Conservation (phyloP, 1,140 invertebrate genomes). For the Yoshiicerus persimilis region DNA sequence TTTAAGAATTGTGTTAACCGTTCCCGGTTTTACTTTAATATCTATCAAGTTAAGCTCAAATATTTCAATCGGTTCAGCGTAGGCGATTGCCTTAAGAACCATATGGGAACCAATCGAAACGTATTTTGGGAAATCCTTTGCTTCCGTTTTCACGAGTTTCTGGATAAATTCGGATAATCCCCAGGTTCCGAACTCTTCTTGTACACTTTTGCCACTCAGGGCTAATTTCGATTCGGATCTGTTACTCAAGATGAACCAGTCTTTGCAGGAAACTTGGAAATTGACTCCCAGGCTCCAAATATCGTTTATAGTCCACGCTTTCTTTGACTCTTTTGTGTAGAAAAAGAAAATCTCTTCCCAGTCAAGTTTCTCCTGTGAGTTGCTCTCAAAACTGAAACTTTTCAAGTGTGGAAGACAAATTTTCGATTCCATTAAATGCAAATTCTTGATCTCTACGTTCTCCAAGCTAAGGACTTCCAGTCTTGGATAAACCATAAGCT, state of each 20-base stretch:
- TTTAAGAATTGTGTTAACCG: not conserved
- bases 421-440: not conserved
- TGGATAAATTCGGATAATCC: not conserved
- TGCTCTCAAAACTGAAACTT: not conserved
- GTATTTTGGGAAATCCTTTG: not conserved
- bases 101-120: not conserved
- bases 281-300: not conserved
- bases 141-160: not conserved
- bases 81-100: not conserved
- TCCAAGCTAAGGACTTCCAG: not conserved
- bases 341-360: conserved; percentile 7
- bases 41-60: not conserved
- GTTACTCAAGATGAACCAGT: not conserved
- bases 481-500: not conserved
- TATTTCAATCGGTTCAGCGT: not conserved
- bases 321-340: not conserved
- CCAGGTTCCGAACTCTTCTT: not conserved
- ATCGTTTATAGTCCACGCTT: not conserved
- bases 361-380: not conserved
- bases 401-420: not conserved
- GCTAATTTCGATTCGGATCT: not conserved
- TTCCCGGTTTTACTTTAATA: not conserved
- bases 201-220: not conserved
- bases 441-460: not conserved
- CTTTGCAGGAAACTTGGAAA: not conserved